Evolutionary conservation across 2,797 vertebrate genomes (phyloP), one percentile per base, ranked within the genome.

Genomic region (Aerospiza tachiro): DNA sequence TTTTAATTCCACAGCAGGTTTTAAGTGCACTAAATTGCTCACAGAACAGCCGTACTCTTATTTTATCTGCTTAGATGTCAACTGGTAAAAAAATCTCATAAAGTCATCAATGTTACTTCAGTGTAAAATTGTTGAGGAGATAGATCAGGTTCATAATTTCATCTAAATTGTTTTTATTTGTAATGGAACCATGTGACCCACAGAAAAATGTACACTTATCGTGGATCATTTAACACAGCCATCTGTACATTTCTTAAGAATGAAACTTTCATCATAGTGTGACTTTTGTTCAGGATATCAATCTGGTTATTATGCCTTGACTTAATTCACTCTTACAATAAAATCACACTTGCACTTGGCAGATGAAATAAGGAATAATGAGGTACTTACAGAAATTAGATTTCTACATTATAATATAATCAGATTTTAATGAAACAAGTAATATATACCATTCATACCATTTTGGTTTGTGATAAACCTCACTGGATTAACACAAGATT

Each of bases 291-390:
- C 79, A 83, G 86, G 86, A 83, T 96, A 95, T 95, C 95, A 97
- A 78, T 97, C 92, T 97, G 58, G 67, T 96, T 96, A 92, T 93
- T 68, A 73, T 84, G 68, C 18, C 25, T 89, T 73, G 40, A 15
- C 59, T 98, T 97, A 97, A 97, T 97, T 97, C 79, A 86, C 82
- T 97, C 95, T 96, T 86, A 94, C 90, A 93, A 91, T 97, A 97
- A 97, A 96, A 96, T 95, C 44, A 52, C 70, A 92, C 84, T 95
- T 97, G 52, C 59, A 93, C 85, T 97, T 98, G 97, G 92, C 96
- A 98, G 93, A 93, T 90, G 80, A 98, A 98, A 98, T 96, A 96
- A 97, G 96, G 96, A 98, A 96, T 97, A 97, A 98, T 96, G 97
- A 97, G 96, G 68, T 93, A 97, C 95, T 98, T 97, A 96, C 29